Percentiles rank a stretch among this genome's conserved stretches.
These are phyloP conservation scores for Sprattus sprattus DNA, from an alignment of 2,113 vertebrate genomes.

Conservation along the genomic window DNA sequence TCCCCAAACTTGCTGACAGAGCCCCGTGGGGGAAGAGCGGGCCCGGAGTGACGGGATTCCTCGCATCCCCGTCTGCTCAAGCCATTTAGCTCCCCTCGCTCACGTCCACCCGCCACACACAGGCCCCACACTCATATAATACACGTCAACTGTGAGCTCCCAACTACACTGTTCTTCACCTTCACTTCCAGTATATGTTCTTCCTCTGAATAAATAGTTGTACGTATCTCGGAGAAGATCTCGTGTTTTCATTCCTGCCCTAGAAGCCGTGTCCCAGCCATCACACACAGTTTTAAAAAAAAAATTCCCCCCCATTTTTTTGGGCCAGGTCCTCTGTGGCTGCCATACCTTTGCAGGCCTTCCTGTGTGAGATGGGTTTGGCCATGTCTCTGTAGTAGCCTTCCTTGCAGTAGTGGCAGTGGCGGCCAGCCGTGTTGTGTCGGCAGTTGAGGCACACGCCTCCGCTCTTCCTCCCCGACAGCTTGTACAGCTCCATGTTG, in stretches of 20 bases:
- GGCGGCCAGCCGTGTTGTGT: conserved; percentile 91
- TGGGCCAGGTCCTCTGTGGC: neutral
- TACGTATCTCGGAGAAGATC: neutral
- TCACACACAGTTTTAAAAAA: neutral
- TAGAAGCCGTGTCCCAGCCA: neutral
- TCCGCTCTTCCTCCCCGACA: conserved; percentile 91
- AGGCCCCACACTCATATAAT: neutral
- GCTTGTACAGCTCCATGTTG: conserved; percentile 97
- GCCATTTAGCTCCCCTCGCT: neutral
- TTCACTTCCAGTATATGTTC: conserved; percentile 38
- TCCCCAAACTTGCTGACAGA: conserved; percentile 28
- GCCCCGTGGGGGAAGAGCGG: conserved; percentile 46
- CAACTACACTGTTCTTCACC: neutral
- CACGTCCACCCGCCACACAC: neutral
- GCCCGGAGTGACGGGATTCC: conserved; percentile 42
- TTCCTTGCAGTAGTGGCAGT: conserved; percentile 98
- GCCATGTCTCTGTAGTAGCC: conserved; percentile 94
- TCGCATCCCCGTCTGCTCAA: conserved; percentile 4
- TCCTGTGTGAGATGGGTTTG: conserved; percentile 92
- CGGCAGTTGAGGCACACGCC: conserved; percentile 95
- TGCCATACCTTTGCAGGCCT: conserved; percentile 92
- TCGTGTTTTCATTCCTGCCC: neutral
- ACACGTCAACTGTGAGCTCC: neutral
- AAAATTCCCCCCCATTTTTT: neutral
- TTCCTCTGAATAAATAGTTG: conserved; percentile 18